A percentile compares a stretch with the other conserved stretches of the same genome.
Evolutionary conservation across 2,113 vertebrate species (phyloP).

Genomic region (Pollimyrus isidori): DNA sequence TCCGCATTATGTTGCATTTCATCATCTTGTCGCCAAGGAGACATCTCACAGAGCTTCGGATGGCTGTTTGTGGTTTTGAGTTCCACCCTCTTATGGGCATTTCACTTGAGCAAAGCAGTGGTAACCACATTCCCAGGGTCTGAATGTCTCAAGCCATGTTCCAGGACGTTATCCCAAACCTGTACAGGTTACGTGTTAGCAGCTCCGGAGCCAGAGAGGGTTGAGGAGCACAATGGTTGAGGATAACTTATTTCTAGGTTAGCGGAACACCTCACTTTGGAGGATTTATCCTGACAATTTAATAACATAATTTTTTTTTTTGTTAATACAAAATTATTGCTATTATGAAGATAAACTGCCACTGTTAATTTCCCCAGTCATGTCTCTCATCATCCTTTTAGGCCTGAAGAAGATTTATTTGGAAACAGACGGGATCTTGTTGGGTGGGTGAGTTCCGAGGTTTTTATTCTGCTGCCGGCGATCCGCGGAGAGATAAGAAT

Average conservation of each 20-base stretch:
- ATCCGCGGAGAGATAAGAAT: neutral
- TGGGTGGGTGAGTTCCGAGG: neutral
- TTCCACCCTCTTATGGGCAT: neutral
- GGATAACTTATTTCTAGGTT: conserved; percentile 11
- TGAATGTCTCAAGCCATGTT: neutral
- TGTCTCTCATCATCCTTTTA: neutral
- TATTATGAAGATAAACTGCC: conserved; percentile 11
- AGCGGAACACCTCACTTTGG: neutral
- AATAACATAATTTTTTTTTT: neutral
- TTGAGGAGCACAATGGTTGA: neutral
- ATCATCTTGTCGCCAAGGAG: neutral
- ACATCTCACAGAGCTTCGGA: neutral
- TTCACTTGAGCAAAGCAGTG: neutral
- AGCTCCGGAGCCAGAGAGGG: neutral
- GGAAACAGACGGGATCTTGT: neutral
- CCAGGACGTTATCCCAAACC: neutral
- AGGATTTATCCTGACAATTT: conserved; percentile 15
- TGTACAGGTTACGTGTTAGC: neutral
- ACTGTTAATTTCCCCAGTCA: conserved; percentile 8
- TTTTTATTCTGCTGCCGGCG: neutral
- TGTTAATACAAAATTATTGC: conserved; percentile 13
- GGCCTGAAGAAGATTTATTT: neutral
- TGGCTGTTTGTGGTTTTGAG: neutral
- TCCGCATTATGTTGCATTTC: neutral
- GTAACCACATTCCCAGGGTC: too few relatives aligned